These are phyloP conservation scores for Microplitis mediator DNA, from an alignment of 1,140 invertebrate species.

Conservation along the genomic window DNA sequence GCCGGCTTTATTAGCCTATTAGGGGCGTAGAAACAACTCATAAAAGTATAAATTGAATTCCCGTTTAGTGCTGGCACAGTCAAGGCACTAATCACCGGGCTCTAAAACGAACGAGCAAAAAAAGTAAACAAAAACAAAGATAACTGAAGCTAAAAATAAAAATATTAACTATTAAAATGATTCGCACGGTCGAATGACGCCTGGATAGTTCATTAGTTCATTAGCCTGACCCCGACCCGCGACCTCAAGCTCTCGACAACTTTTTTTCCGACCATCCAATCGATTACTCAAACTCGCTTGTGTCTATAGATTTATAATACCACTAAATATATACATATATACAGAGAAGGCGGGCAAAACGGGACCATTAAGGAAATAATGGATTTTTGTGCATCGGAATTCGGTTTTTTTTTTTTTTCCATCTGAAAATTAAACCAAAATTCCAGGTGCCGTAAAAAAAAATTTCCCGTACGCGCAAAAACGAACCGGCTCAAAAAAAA, in stretches of 20 bases:
- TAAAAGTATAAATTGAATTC: conserved; percentile 11
- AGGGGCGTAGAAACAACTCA: conserved; percentile 8
- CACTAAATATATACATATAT: neutral
- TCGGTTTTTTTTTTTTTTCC: no score
- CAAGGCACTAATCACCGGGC: neutral
- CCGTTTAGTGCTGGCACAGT: neutral
- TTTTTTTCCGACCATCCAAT: neutral
- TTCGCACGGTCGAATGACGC: conserved; percentile 5
- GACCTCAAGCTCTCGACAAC: neutral
- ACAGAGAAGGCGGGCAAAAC: no score
- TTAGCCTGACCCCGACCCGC: neutral
- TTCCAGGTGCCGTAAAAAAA: no score
- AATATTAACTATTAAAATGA: conserved; percentile 5
- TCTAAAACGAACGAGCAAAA: neutral
- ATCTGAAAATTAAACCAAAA: no score
- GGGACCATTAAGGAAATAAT: no score
- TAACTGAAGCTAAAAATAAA: neutral
- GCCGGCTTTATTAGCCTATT: neutral
- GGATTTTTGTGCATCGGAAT: no score
- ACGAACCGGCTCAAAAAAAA: no score
- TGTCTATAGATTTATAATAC: neutral
- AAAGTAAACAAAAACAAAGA: neutral
- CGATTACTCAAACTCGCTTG: neutral
- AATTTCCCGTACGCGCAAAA: no score
- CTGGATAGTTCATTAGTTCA: neutral